A percentile compares a stretch with the other conserved stretches of the same genome.
phyloP scores from a whole-genome alignment of 2,113 vertebrate genomes.

The Phylloscopus trochiloides region DNA sequence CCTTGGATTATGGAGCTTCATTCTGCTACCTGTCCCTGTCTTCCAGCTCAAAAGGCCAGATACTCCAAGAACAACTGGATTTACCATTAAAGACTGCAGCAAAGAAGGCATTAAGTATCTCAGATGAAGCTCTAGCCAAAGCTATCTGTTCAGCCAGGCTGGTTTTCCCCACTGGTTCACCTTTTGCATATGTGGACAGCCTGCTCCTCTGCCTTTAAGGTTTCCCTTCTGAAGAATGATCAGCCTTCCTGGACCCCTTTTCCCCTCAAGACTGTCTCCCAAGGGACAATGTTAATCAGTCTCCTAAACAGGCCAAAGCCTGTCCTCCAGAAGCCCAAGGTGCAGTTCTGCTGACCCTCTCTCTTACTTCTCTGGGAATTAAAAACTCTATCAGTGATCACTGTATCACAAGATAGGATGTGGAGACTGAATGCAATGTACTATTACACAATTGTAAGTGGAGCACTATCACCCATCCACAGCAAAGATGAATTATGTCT shows the following conservation, averaged over 20 bases:
- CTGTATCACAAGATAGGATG: neutral
- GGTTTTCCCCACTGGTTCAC: neutral
- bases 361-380: neutral
- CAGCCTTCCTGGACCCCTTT: neutral
- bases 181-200: neutral
- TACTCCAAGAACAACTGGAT: neutral
- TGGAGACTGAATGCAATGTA: neutral
- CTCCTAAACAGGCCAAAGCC: neutral
- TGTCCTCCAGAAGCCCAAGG: neutral
- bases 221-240: neutral
- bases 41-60: neutral
- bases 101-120: neutral
- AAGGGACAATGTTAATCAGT: neutral
- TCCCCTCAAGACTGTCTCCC: neutral
- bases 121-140: neutral
- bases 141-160: neutral
- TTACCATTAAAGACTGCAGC: neutral
- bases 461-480: neutral
- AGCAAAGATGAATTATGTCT: neutral
- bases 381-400: neutral
- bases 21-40: neutral
- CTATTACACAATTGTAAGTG: neutral
- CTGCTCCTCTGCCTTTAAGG: neutral
- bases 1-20: neutral
- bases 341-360: neutral